A percentile compares a stretch with the other conserved stretches of the same genome.
These are phyloP conservation scores for Pentalonia nigronervosa DNA, from an alignment of 1,140 invertebrate genomes.

Conservation along the genomic window DNA sequence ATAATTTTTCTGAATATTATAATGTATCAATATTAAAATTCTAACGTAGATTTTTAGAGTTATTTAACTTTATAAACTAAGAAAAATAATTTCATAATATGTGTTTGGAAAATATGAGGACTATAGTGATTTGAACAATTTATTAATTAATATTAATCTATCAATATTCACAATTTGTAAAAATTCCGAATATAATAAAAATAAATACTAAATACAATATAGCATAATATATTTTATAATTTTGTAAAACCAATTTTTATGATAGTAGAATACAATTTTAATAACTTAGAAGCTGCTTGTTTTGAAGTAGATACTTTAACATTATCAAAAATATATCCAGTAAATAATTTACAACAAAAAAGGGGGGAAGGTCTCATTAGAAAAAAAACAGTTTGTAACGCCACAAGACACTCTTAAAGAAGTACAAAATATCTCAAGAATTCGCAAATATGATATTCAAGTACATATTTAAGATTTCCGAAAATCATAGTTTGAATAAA, in stretches of 20 bases:
- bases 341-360: background rate
- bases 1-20: too few relatives aligned
- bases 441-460: background rate
- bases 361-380: background rate
- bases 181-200: background rate
- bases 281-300: background rate
- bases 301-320: background rate
- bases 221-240: background rate
- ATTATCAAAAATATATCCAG: background rate
- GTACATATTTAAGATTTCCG: background rate
- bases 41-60: too few relatives aligned
- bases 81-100: too few relatives aligned
- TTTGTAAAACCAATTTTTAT: background rate
- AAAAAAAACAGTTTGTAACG: background rate
- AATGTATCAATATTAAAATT: too few relatives aligned
- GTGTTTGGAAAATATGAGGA: too few relatives aligned
- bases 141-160: too few relatives aligned
- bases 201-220: background rate
- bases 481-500: background rate
- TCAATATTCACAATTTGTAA: too few relatives aligned
- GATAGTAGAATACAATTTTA: too few relatives aligned
- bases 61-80: too few relatives aligned
- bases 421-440: background rate
- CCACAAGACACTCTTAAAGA: background rate
- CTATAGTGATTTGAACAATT: too few relatives aligned